These are phyloP conservation scores for Periparus ater DNA, from an alignment of 2,797 vertebrate genomes.

Conservation along the genomic window DNA sequence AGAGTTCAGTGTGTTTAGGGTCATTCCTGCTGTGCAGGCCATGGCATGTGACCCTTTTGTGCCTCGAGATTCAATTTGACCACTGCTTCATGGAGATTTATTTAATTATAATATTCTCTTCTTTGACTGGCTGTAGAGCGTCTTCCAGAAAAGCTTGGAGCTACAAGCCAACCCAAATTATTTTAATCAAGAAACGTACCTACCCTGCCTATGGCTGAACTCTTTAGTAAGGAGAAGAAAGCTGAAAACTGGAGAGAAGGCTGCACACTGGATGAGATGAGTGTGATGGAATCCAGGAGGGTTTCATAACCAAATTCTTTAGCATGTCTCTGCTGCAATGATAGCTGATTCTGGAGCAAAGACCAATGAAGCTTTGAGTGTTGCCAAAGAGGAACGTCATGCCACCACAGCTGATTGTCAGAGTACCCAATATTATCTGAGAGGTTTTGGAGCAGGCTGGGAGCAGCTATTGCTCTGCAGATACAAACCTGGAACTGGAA, in stretches of 20 bases:
- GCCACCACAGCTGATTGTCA: background rate
- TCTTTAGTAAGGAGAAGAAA: background rate
- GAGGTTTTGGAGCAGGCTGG: background rate
- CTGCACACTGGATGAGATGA: background rate
- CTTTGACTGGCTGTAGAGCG: background rate
- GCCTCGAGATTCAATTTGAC: background rate
- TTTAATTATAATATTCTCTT: background rate
- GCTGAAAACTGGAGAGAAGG: background rate
- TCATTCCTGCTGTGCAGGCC: background rate
- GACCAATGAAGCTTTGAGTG: background rate
- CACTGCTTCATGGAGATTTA: background rate
- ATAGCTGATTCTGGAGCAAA: background rate
- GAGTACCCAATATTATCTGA: background rate
- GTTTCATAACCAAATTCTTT: background rate
- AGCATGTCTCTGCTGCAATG: background rate
- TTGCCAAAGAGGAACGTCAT: background rate
- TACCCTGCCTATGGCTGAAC: background rate
- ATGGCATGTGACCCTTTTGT: accelerated
- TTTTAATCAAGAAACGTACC: background rate
- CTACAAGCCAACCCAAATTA: background rate
- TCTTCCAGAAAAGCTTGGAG: background rate
- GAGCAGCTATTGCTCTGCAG: background rate
- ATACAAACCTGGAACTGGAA: background rate
- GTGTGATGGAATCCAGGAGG: background rate
- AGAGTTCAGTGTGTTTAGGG: background rate